Conservation (phyloP, 92 coral and sea anemone species). For the Nematostella vectensis region DNA sequence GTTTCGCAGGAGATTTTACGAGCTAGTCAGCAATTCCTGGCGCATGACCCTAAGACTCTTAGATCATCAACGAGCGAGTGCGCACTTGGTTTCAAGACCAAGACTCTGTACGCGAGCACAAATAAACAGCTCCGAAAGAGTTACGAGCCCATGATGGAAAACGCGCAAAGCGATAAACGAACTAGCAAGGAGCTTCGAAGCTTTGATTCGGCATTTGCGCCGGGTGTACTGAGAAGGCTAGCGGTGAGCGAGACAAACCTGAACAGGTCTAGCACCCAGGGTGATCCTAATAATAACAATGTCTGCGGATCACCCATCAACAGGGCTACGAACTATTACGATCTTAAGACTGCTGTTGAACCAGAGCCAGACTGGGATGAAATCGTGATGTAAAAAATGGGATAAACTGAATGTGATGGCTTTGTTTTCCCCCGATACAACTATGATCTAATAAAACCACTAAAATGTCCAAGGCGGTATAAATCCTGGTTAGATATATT, state of each 20-base stretch:
- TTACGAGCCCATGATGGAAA: conserved; percentile 18
- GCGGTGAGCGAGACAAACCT: conserved; percentile 82
- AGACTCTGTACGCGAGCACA: conserved; percentile 1
- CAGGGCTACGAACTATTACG: conserved; percentile 33
- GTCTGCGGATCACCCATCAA: conserved; percentile 13
- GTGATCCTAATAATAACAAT: conserved; percentile 10
- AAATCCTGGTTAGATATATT: too few species aligned
- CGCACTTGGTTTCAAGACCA: conserved; percentile 19
- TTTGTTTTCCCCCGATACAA: too few species aligned
- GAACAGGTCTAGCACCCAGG: conserved; percentile 18
- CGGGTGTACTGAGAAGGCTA: conserved; percentile 50
- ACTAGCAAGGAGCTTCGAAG: conserved; percentile 23
- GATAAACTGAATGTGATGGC: too few species aligned
- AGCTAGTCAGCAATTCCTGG: conserved; percentile 64
- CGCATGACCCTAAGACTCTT: conserved; percentile 18
- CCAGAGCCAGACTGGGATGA: conserved; percentile 4
- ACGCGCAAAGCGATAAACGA: conserved; percentile 1
- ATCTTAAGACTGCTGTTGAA: conserved; percentile 31
- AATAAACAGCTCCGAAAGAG: conserved; percentile 21
- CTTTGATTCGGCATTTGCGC: conserved; percentile 69
- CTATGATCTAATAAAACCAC: too few species aligned
- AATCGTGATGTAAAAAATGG: too few species aligned
- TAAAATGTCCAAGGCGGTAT: too few species aligned
- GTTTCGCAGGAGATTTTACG: conserved; percentile 51
- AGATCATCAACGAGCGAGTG: conserved; percentile 19